These are phyloP conservation scores for Periparus ater DNA, from an alignment of 2,797 vertebrate species.

Conservation along the genomic window DNA sequence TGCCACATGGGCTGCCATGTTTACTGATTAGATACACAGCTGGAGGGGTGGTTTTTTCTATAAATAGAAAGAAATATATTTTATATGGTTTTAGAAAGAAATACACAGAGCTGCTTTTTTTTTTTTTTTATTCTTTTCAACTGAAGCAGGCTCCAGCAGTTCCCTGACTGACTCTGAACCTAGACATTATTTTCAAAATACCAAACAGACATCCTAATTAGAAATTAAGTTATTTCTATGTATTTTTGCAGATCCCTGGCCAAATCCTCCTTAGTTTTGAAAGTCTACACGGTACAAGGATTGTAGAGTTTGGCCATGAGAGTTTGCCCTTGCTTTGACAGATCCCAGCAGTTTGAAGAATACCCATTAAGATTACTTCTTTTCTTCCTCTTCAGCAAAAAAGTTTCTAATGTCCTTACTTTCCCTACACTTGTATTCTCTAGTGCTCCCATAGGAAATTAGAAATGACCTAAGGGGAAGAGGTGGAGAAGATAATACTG, in stretches of 20 bases:
- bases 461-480: neutral
- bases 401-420: neutral
- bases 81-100: neutral
- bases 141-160: neutral
- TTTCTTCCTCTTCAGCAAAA: neutral
- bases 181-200: neutral
- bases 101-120: neutral
- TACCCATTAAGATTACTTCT: neutral
- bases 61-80: conserved; percentile 10
- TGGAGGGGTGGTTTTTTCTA: conserved; percentile 36
- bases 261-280: neutral
- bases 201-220: neutral
- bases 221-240: neutral
- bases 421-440: neutral
- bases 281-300: neutral
- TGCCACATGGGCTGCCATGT: conserved; percentile 38
- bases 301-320: neutral
- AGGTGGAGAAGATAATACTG: neutral
- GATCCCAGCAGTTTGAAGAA: neutral
- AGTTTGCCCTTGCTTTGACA: neutral
- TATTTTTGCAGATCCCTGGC: neutral
- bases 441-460: neutral
- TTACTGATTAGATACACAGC: conserved; percentile 61
- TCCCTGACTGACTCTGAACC: neutral
- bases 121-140: neutral